phyloP scores from a whole-genome alignment of 2,113 vertebrate genomes.

The Merops nubicus region DNA sequence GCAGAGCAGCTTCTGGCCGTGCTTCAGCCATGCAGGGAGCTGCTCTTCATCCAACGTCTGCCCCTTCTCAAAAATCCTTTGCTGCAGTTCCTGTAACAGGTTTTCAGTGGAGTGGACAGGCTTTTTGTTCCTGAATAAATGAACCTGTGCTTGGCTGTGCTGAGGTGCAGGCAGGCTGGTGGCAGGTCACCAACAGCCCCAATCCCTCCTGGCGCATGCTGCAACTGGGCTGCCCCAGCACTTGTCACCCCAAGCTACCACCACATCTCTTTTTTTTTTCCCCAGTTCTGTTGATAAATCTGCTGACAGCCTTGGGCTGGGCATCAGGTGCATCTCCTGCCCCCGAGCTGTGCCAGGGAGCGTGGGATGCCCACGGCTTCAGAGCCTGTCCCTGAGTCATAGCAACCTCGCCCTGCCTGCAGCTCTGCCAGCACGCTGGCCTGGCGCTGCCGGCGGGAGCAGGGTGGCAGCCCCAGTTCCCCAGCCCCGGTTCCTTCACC shows the following conservation, averaged over 20 bases:
- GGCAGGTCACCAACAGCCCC: neutral
- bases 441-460: rapidly evolving
- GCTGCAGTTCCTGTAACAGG: neutral
- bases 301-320: neutral
- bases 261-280: neutral
- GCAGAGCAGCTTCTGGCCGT: neutral
- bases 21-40: neutral
- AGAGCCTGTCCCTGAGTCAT: neutral
- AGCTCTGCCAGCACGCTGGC: rapidly evolving
- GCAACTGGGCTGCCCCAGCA: rapidly evolving
- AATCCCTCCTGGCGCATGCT: rapidly evolving
- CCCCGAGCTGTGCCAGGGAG: neutral
- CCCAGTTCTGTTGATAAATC: neutral
- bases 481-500: no score
- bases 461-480: neutral
- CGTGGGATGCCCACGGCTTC: rapidly evolving
- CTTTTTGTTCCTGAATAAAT: neutral
- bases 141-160: rapidly evolving
- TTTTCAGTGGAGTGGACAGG: neutral
- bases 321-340: neutral
- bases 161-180: no score
- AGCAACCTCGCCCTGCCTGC: neutral
- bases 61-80: neutral
- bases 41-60: rapidly evolving
- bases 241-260: neutral